These are phyloP conservation scores for Pteromalus puparum DNA, from an alignment of 1,140 invertebrate genomes.

Conservation along the genomic window DNA sequence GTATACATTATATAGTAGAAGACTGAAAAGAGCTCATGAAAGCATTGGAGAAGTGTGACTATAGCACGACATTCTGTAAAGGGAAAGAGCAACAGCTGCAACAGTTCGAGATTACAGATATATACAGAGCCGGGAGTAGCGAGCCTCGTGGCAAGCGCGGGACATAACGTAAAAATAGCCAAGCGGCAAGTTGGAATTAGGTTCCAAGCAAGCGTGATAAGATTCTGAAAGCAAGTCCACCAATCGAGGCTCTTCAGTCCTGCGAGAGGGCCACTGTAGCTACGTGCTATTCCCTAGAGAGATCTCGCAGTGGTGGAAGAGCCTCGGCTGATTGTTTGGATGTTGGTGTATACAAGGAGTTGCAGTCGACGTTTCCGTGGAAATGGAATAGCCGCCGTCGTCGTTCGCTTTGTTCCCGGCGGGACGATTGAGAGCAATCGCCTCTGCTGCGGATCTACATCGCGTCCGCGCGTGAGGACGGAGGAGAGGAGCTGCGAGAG, in stretches of 20 bases:
- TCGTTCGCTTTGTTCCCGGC: slow-evolving; percentile 50
- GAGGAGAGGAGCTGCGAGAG: background rate
- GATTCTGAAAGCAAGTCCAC: slow-evolving; percentile 42
- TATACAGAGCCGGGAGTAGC: background rate
- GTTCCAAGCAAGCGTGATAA: slow-evolving; percentile 47
- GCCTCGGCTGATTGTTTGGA: slow-evolving; percentile 42
- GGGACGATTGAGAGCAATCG: slow-evolving; percentile 53
- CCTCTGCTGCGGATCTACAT: slow-evolving; percentile 41
- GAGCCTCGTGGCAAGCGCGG: background rate
- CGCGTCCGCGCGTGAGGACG: background rate
- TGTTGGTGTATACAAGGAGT: slow-evolving; percentile 17
- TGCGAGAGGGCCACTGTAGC: background rate
- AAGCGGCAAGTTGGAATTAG: slow-evolving; percentile 40
- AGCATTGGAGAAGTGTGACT: too few species aligned
- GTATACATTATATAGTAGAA: background rate
- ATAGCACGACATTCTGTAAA: too few species aligned
- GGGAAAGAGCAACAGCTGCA: background rate
- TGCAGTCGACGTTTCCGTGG: slow-evolving; percentile 2
- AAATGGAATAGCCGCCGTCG: slow-evolving; percentile 50
- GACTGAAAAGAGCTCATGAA: background rate
- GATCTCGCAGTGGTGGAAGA: background rate
- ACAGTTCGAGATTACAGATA: slow-evolving; percentile 41
- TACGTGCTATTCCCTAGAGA: background rate
- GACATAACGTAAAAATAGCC: slow-evolving; percentile 44
- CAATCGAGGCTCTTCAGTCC: slow-evolving; percentile 31